Evolutionary conservation across 2,113 vertebrate species (phyloP), one percentile per base, ranked within the genome.

Genomic region (Cromileptes altivelis): DNA sequence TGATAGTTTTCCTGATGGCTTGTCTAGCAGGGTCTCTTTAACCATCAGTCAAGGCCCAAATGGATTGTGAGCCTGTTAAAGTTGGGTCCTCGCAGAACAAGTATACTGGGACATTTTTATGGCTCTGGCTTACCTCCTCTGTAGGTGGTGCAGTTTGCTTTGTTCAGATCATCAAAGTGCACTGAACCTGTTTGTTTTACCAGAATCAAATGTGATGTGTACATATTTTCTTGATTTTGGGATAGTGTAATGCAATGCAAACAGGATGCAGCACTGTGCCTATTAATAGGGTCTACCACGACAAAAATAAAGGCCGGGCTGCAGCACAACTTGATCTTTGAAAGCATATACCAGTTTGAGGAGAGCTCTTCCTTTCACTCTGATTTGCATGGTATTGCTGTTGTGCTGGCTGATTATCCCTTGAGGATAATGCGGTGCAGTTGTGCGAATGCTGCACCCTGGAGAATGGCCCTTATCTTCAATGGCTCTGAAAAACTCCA

Each of bases 401-500:
- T 75, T 83, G 80, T 45, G 85, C 84, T 80, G 88, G 30, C 76
- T 91, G 88, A 89, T 90, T 84, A 76, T 86, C 89, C 85, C 87
- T 72, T 11, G 88, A 84, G 90, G 88, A 93, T 88, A 90, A 93
- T 89, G 82, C 64, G 82, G 69, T 49, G 80, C 84, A 77, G 84
- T 90, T 91, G 84, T 89, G 91, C 37, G 83, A 91, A 90, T 69
- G 85, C 82, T 85, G 82, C 82, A 88, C 89, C 86, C 92, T 17
- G 70, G 89, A 93, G 91, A 89, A 91, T 70, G 61, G 90, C 87
- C 83, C 90, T 93, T 91, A 94, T 93, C 91, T 90, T 93, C 91
- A 90, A 88, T 92, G 89, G 90, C 88, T 90, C 81, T 88, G 88
- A 85, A 85, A 88, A 91, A 94, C 85, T 92, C 92, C 92, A 94